Evolutionary conservation across 2,113 vertebrate species (phyloP), one percentile per base, ranked within the genome.

Genomic region (Coregonus clupeaformis): DNA sequence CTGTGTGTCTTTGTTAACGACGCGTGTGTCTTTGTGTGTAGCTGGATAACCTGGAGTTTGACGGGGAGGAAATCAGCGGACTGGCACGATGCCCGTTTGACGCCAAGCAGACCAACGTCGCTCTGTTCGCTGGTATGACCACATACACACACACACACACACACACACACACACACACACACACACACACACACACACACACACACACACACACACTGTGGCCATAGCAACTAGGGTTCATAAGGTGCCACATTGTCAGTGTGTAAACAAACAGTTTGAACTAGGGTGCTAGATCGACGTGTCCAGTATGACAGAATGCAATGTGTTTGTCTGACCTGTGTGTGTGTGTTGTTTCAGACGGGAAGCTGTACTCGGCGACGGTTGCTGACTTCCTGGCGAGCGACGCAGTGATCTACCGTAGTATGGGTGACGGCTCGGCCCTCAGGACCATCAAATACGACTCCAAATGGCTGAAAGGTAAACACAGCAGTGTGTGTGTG

Each of bases 391-490:
- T 99, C 93, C 92, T 97, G 93, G 97, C 98, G 78, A 99, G 97
- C 7, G 98, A 99, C 78, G 93, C 97, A n/a, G 97, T 99, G 83
- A 99, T 99, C 91, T 99, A 99, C 86, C 96, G 98, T 82, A 99
- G 97, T 85, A 95, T 99, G 97, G 98, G 98, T 5, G 97, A 98
- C 76, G 97, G 97, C 78, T 99, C 96, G 12, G 97, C 98, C 73
- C 91, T 99, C 75, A 94, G 98, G 85, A 99, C 98, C 79, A 98
- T 99, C 88, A 99, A 98, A 91, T 99, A 99, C 45, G 98, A 99
- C 86, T 99, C 98, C 90, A 99, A 99, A 81, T 99, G 97, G 98
- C 95, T 99, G 87, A 99, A 99, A 98, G 98, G 98, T 99, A 94
- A 82, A 75, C 5, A 24, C 42, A 52, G 20, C 24, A 18, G 60